These are phyloP conservation scores for human DNA, from an alignment of 2,113 vertebrate genomes.

Conservation along the genomic window DNA sequence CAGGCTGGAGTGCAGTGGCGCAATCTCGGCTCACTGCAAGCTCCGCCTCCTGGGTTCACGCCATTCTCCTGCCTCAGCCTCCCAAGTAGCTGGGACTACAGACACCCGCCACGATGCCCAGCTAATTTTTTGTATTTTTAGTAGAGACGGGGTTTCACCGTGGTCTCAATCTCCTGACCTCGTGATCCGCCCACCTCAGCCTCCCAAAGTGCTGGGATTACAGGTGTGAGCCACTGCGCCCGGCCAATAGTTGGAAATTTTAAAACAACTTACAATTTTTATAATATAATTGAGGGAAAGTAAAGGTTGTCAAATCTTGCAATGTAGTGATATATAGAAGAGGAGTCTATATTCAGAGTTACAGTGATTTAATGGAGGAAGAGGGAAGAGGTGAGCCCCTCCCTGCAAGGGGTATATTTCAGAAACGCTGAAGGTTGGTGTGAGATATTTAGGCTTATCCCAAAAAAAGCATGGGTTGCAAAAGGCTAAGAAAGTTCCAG, in stretches of 20 bases:
- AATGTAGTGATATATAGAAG: background rate
- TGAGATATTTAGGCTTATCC: background rate
- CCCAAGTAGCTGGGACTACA: too few species aligned
- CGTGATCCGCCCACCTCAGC: too few species aligned
- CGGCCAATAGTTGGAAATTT: background rate
- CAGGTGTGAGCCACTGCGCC: too few species aligned
- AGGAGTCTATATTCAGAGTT: background rate
- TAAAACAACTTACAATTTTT: background rate
- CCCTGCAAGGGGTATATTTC: background rate
- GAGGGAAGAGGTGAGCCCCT: fast-evolving
- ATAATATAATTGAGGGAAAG: background rate
- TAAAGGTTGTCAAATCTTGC: background rate
- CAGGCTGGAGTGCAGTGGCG: too few species aligned
- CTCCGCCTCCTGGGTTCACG: too few species aligned
- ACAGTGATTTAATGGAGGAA: background rate
- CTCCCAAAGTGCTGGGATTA: too few species aligned
- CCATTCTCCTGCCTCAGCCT: too few species aligned
- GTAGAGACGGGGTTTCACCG: too few species aligned
- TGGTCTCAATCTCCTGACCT: too few species aligned
- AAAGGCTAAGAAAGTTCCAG: background rate
- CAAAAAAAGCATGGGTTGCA: background rate
- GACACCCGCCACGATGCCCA: too few species aligned
- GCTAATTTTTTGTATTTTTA: too few species aligned
- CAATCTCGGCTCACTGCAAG: too few species aligned
- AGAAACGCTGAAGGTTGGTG: background rate